Base-by-base conservation (phyloP, 2,113 vertebrate genomes). In the human region DNA sequence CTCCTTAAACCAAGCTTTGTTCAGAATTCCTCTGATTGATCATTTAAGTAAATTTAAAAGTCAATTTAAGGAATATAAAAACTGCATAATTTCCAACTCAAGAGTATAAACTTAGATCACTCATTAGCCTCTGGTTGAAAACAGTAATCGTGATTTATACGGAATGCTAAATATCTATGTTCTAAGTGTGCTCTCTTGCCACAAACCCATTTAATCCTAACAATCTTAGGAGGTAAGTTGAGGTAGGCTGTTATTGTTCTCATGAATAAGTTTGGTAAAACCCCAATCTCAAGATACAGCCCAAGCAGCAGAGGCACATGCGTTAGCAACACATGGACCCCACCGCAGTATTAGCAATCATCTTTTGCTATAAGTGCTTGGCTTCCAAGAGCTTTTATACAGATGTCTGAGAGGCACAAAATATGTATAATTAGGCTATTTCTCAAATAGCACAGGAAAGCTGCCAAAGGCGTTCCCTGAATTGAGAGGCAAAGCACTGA, bases 381-480 rank as follows among this genome's bases (percentile, higher is more conserved):
- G 57, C 48, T 86, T 64, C 82, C 48, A 50, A 68, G n/a, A 80
- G 76, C 81, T 86, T 92, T 75, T 32, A 84, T 35, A 80, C 43
- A 78, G 30, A 81, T 30, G n/a, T 57, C n/a, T 32, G 57, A 73
- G 73, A 85, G 82, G 89, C 45, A 66, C 79, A 81, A 27, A 59
- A 73, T 16, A 14, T 78, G 66, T n/a, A 38, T 35, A 87, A 87
- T 93, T 89, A 94, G 59, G 91, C 80, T 90, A 59, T 68, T 95
- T 97, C 59, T 85, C 93, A 89, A 90, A 93, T 11, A 43, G 86
- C 82, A 10, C 14, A 76, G 82, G 79, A 93, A 55, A 90, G 45
- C 38, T 80, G 55, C 92, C 93, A 48, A 43, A 82, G 23, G 83
- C 35, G 64, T 93, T 90, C 80, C 78, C 18, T 55, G 85, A 97